Evolutionary conservation across 2,888 invertebrate genomes (phyloP).

Genomic region (Eupithecia pulchellata): DNA sequence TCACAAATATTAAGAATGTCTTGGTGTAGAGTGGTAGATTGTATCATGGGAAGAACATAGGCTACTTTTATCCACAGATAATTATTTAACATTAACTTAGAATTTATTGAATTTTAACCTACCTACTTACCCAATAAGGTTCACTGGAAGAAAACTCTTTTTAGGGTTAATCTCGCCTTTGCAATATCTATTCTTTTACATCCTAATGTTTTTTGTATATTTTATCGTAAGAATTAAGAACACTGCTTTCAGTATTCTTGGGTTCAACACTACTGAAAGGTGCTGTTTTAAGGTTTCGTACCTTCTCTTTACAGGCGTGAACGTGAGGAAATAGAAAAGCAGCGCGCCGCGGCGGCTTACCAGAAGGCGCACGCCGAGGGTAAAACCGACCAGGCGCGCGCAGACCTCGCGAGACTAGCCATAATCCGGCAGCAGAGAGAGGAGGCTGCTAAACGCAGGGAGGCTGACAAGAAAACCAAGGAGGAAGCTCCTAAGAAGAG

Average conservation of each 20-base stretch:
- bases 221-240: too few relatives aligned
- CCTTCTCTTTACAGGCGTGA: conserved; percentile 82
- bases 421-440: conserved; percentile 97
- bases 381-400: conserved; percentile 97
- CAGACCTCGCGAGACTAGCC: conserved; percentile 96
- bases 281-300: not conserved
- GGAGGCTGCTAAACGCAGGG: conserved; percentile 96
- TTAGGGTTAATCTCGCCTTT: too few relatives aligned
- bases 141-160: too few relatives aligned
- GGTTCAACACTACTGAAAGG: not conserved
- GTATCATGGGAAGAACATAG: not conserved
- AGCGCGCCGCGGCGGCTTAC: conserved; percentile 95
- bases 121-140: too few relatives aligned
- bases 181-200: too few relatives aligned
- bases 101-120: too few relatives aligned
- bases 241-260: not conserved
- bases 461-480: conserved; percentile 91
- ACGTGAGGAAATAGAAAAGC: conserved; percentile 96
- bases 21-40: too few relatives aligned
- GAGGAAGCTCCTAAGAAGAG: conserved; percentile 77
- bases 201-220: too few relatives aligned
- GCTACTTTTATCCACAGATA: not conserved
- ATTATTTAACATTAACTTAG: too few relatives aligned
- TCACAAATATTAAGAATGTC: too few relatives aligned
- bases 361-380: conserved; percentile 97